Evolutionary conservation across 2,113 vertebrate species (phyloP).

Genomic region (Myotis lucifugus): DNA sequence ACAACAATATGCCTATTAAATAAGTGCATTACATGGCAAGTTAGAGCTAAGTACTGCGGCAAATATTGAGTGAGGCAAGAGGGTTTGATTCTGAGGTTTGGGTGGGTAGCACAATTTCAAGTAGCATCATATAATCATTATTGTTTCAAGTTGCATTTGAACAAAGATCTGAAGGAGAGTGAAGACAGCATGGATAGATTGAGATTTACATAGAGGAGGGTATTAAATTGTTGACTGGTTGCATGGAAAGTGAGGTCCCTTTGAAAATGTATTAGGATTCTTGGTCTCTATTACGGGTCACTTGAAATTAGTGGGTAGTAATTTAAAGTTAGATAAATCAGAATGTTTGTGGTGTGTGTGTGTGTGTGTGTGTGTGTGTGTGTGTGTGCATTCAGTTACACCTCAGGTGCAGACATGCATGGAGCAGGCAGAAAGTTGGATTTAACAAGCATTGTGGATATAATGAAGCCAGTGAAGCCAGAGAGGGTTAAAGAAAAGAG

Average conservation of each 20-base stretch:
- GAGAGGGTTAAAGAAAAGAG: not conserved
- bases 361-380: not conserved
- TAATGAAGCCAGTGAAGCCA: not conserved
- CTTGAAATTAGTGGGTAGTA: not conserved
- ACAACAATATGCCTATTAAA: not conserved
- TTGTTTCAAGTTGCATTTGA: not conserved
- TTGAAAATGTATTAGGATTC: too few species aligned
- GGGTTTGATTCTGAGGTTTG: too few species aligned
- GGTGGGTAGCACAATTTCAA: not conserved
- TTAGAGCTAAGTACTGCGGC: not conserved
- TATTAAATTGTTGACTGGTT: not conserved
- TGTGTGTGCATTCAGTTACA: not conserved
- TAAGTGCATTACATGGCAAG: not conserved
- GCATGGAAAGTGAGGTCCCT: too few species aligned
- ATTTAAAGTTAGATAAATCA: not conserved
- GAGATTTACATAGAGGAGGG: not conserved
- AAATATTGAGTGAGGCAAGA: not conserved
- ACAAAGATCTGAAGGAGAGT: not conserved
- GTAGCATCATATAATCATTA: not conserved
- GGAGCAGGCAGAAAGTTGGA: not conserved
- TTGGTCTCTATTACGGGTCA: not conserved
- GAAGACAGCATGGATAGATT: not conserved
- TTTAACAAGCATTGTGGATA: not conserved
- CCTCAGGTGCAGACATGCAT: not conserved
- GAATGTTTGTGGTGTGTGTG: not conserved